Percentiles rank a stretch among this genome's conserved stretches.
Evolutionary conservation across 2,113 vertebrate species (phyloP).

Genomic region (Cavia aperea): DNA sequence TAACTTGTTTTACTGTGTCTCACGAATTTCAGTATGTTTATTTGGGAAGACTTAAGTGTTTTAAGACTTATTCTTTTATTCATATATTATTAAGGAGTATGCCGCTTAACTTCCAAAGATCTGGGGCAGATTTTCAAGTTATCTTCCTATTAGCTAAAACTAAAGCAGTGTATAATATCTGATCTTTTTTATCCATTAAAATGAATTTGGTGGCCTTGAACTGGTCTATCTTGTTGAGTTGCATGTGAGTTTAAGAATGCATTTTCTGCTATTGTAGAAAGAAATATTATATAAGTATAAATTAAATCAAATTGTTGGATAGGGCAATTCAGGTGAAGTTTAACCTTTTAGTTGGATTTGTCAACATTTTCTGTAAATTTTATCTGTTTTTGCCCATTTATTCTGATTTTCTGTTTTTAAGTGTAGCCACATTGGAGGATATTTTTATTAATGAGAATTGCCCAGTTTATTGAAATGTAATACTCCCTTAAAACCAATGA

Average conservation of each 20-base stretch:
- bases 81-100: background rate
- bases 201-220: background rate
- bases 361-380: background rate
- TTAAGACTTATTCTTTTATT: background rate
- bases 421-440: background rate
- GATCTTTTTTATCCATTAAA: background rate
- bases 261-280: background rate
- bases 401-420: background rate
- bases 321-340: background rate
- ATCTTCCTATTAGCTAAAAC: background rate
- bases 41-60: background rate
- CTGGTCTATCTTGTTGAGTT: background rate
- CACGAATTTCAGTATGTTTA: background rate
- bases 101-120: background rate
- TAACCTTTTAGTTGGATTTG: background rate
- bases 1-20: background rate
- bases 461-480: background rate
- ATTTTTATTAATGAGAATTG: background rate
- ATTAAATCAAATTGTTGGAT: conserved; percentile 10
- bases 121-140: background rate
- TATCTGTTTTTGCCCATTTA: background rate
- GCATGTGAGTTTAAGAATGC: background rate
- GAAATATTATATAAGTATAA: background rate
- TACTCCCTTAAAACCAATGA: background rate
- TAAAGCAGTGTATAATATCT: background rate